Evolutionary conservation across 2,113 vertebrate species (phyloP), one percentile per base, ranked within the genome.

Genomic region (Columbina picui): DNA sequence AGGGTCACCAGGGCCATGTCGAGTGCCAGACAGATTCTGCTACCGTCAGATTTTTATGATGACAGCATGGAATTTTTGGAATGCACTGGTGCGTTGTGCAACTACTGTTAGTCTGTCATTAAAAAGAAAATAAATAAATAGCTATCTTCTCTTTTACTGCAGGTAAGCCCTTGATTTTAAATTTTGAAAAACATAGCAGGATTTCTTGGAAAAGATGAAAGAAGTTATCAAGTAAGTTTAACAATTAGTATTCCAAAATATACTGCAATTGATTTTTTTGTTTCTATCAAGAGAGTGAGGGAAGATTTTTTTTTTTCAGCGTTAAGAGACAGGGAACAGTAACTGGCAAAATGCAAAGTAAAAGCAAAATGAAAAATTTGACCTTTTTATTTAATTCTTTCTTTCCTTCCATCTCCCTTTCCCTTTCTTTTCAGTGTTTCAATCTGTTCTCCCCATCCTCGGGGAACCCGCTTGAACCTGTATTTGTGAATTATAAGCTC

Each of bases 31-130:
- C 98, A 98, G 97, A 97, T 96, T 94, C 96, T 96, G 88, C 94
- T 94, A 7, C 82, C 97, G 87, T 96, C 92, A 94, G 94, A 87
- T 88, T 96, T 97, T 98, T 97, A 96, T 95, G 82, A 97, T 98
- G 98, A 99, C 98, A 98, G 98, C 97, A 97, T 91, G 92, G 97
- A 96, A 97, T 97, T 96, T 98, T 94, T 96, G 94, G 92, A 98
- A 98, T 98, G 94, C 98, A 95, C 97, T 94, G 70, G 98, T 97
- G 98, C 98, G 57, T 98, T 98, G 77, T 65, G 92, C 86, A 85
- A 85, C 96, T 95, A 92, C 81, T 89, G 90, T 97, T 97, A 96
- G 85, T 55, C 94, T 95, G 91, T 78, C 94, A 94, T 96, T 98
- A 97, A 89, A 88, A 90, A 63, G 9, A 19, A 55, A 50, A 32